Evolutionary conservation across 1,140 invertebrate genomes (phyloP), one percentile per base, ranked within the genome.

Genomic region (Lepidurus couesii): DNA sequence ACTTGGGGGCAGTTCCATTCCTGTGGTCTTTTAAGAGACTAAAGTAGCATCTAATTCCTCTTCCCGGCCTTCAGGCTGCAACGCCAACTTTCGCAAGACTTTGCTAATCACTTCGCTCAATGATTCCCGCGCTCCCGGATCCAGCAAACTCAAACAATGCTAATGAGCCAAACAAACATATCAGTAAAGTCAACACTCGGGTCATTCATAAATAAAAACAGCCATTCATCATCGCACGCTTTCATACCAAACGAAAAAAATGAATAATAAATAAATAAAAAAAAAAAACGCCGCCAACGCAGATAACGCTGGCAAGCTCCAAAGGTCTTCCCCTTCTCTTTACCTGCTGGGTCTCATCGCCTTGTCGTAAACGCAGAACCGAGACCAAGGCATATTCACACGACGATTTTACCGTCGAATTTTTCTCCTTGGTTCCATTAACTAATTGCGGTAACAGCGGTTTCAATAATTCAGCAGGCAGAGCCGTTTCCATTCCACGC

Each of bases 371-470:
- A 81, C 91, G 89, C 47, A 98, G 87, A 79, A 98, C 88, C 75
- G 92, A 90, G 73, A 97, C 91, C 34, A 98, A 87, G 11, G 96
- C 95, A 80, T 93, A 90, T 89, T 98, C 97, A 79, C 95, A 94
- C 86, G 95, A 94, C 1, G 94, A 92, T 84, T 95, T 94, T 4
- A 99, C 96, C 82, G 94, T 93, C 26, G 94, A 91, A 86, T 98
- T 98, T 86, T 98, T 98, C 86, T 98, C 97, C 86, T 98, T 98
- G 26, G 96, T 97, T 77, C 96, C 96, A 87, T 98, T 98, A 1
- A 98, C 95, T 79, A 98, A 86, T 86, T 94, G 94, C 7, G 96
- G 95, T 77, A 98, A 85, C 76, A 97, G 86, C 21, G 90, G 84
- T 83, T 91, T 94, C 44, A 96, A 86, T 78, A 96, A 84, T 81